A percentile compares a stretch with the other conserved stretches of the same genome.
These are phyloP conservation scores for Betta splendens DNA, from an alignment of 2,797 vertebrate species.

Conservation along the genomic window DNA sequence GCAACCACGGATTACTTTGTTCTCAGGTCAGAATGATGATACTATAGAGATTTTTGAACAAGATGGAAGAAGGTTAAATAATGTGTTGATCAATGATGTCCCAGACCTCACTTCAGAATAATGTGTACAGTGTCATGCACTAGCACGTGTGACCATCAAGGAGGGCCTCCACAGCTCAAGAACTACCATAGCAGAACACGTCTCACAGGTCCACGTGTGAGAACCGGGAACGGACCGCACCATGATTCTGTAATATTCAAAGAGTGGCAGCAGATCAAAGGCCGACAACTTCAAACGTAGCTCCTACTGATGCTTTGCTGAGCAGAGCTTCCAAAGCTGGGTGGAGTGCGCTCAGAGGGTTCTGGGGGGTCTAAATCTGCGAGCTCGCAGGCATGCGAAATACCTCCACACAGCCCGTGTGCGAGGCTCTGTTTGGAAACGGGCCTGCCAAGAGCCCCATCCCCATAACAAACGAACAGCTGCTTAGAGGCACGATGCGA, in stretches of 20 bases:
- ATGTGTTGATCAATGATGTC: too few species aligned
- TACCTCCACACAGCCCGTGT: conserved; percentile 62
- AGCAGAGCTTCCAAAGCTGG: conserved; percentile 49
- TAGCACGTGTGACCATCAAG: conserved; percentile 4
- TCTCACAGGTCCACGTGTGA: neutral
- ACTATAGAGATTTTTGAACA: conserved; percentile 4
- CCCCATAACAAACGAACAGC: conserved; percentile 68
- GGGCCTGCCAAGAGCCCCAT: conserved; percentile 67
- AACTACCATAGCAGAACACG: conserved; percentile 3
- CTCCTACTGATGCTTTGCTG: conserved; percentile 36
- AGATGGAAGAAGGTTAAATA: neutral
- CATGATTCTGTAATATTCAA: conserved; percentile 25
- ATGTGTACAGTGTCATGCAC: neutral
- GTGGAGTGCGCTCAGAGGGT: conserved; percentile 54
- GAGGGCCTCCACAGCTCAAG: conserved; percentile 6
- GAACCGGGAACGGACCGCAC: conserved; percentile 16
- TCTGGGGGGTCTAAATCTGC: conserved; percentile 62
- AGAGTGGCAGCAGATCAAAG: conserved; percentile 23
- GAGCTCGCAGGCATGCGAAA: conserved; percentile 65
- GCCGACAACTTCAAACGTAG: conserved; percentile 28
- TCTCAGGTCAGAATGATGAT: conserved; percentile 43
- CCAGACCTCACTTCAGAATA: too few species aligned
- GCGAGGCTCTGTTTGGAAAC: conserved; percentile 71
- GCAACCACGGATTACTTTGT: conserved; percentile 47
- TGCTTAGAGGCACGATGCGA: conserved; percentile 53